Conservation (phyloP, 1,140 invertebrate species). For the Drosophila simulans region DNA sequence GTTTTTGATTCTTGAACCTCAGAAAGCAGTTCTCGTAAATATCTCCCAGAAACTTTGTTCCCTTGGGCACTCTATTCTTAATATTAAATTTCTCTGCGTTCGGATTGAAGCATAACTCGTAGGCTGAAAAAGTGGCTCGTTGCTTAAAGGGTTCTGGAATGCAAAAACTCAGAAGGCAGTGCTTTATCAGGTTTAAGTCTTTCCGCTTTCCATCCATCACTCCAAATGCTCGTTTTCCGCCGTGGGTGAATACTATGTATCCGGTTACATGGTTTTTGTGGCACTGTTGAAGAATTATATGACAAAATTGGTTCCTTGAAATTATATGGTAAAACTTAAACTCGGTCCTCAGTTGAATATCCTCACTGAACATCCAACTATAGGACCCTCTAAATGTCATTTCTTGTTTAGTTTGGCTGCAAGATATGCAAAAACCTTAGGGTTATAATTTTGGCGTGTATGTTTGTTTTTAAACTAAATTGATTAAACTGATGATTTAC, state of each 20-base stretch:
- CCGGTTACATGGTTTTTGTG: background rate
- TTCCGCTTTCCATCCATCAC: background rate
- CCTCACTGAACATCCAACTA: background rate
- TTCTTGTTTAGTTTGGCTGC: background rate
- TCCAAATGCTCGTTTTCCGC: background rate
- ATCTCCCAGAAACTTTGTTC: background rate
- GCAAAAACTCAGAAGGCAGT: background rate
- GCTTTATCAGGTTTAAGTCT: background rate
- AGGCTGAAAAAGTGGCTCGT: background rate
- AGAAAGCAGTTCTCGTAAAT: background rate
- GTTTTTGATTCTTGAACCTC: too few relatives aligned
- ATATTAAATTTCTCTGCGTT: background rate
- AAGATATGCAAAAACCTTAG: background rate
- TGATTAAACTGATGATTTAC: background rate
- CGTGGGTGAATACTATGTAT: background rate
- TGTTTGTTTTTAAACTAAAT: background rate
- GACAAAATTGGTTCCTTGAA: background rate
- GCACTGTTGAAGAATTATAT: background rate
- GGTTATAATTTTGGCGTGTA: background rate
- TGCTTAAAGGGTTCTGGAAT: background rate
- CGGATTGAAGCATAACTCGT: background rate
- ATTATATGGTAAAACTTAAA: slow-evolving; percentile 1
- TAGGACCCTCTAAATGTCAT: background rate
- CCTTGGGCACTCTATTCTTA: fast-evolving
- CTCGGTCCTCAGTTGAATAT: background rate